phyloP scores from a whole-genome alignment of 1,140 invertebrate species.

The Papilio glaucus region DNA sequence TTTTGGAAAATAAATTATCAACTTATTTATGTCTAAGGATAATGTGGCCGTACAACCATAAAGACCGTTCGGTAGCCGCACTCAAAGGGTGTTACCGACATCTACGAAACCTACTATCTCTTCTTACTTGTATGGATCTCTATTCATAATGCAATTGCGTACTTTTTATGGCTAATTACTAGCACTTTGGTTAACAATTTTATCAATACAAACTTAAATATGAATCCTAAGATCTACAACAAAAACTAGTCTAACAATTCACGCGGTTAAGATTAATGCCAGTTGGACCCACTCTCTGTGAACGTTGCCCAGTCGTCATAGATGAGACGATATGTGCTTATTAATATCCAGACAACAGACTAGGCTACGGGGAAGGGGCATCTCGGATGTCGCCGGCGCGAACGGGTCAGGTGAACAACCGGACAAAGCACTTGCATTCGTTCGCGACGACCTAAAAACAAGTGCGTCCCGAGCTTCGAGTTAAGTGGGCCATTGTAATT shows the following conservation, averaged over 20 bases:
- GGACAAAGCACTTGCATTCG: slow-evolving; percentile 22
- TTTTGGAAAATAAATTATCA: no score
- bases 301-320: slow-evolving; percentile 6
- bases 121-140: no score
- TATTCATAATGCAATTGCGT: no score
- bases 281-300: neutral
- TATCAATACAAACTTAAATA: neutral
- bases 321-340: slow-evolving; percentile 20
- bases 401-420: slow-evolving; percentile 23
- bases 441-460: slow-evolving; percentile 28
- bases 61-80: no score
- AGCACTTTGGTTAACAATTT: neutral
- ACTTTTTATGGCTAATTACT: no score
- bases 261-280: neutral
- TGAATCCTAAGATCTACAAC: no score
- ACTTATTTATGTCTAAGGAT: no score
- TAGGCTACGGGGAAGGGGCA: neutral
- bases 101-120: no score
- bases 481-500: slow-evolving; percentile 25
- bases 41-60: no score
- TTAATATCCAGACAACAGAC: neutral
- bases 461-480: neutral
- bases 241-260: neutral
- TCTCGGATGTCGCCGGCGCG: neutral
- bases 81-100: no score